Conservation (phyloP, 2,113 vertebrate species). For the Ifrita kowaldi region DNA sequence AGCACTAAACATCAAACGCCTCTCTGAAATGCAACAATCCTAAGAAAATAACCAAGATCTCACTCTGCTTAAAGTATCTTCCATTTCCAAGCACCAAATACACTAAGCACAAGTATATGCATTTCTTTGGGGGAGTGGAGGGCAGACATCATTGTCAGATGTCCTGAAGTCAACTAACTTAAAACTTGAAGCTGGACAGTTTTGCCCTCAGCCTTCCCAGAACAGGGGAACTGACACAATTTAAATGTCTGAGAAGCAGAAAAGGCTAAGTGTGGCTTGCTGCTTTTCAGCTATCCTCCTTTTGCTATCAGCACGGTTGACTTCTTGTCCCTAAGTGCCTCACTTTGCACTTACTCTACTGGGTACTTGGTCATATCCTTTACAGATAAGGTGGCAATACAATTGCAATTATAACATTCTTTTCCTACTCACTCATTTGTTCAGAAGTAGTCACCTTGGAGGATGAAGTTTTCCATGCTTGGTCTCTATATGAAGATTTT, state of each 20-base stretch:
- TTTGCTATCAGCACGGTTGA: background rate
- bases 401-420: background rate
- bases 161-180: background rate
- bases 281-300: background rate
- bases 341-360: slow-evolving; percentile 45
- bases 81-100: background rate
- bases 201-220: background rate
- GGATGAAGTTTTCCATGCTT: background rate
- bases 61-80: background rate
- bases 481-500: background rate
- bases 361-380: background rate
- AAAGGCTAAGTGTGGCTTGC: background rate
- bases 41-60: background rate
- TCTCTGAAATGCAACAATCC: background rate
- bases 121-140: background rate
- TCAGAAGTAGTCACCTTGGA: background rate
- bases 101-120: background rate
- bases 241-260: background rate
- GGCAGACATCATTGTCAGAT: background rate
- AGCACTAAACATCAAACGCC: background rate
- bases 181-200: background rate
- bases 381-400: slow-evolving; percentile 31
- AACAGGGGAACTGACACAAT: background rate
- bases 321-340: slow-evolving; percentile 1
- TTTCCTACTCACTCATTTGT: slow-evolving; percentile 2